Conservation (phyloP, 2,888 invertebrate genomes). For the Apodemia duryi region DNA sequence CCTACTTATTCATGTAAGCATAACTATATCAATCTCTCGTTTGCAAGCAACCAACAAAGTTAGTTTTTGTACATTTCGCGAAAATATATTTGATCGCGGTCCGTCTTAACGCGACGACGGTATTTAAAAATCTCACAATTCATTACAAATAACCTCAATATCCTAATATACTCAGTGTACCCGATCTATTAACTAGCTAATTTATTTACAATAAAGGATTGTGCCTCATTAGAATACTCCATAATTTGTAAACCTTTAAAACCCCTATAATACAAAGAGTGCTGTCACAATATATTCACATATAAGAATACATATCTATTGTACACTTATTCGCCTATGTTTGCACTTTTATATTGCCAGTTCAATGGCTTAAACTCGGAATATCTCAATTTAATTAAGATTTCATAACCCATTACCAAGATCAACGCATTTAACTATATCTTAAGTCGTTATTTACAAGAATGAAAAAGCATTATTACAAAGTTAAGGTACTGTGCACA, state of each 20-base stretch:
- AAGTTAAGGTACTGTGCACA: conserved; percentile 29
- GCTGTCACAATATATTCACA: conserved; percentile 70
- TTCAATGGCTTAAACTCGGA: conserved; percentile 74
- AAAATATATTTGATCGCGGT: conserved; percentile 37
- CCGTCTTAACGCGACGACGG: conserved; percentile 35
- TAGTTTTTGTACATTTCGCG: conserved; percentile 52
- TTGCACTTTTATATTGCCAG: conserved; percentile 77
- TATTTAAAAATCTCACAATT: conserved; percentile 36
- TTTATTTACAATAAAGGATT: conserved; percentile 73
- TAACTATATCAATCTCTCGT: conserved; percentile 50
- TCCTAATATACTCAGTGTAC: conserved; percentile 48
- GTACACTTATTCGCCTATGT: conserved; percentile 71
- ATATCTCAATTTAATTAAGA: conserved; percentile 77
- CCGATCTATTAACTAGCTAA: conserved; percentile 62
- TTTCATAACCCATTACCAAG: conserved; percentile 64
- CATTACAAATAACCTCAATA: conserved; percentile 32
- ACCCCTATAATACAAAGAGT: conserved; percentile 70
- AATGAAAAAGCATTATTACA: conserved; percentile 62
- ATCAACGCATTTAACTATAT: conserved; percentile 50
- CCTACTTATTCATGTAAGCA: conserved; percentile 52
- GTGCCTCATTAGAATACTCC: conserved; percentile 67
- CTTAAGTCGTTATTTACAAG: conserved; percentile 59
- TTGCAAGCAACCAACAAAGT: conserved; percentile 40
- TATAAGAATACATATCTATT: conserved; percentile 66
- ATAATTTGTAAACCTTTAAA: conserved; percentile 60